phyloP scores from a whole-genome alignment of 30 jellyfish, hydroid and myxozoan genomes.

The Turritopsis rubra region DNA sequence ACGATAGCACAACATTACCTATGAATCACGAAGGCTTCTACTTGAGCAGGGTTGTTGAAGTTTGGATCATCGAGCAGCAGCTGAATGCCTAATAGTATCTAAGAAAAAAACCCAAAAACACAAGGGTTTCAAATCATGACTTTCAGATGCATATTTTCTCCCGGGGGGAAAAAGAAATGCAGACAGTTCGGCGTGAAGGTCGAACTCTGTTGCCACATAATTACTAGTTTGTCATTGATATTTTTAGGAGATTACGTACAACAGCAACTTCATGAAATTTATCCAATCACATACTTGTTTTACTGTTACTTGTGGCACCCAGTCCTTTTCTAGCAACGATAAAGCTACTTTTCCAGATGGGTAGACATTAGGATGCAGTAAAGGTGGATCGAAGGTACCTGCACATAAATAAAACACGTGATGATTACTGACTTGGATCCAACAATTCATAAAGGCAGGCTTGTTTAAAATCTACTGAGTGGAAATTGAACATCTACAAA shows the following conservation, averaged over 20 bases:
- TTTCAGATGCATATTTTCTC: too few species aligned
- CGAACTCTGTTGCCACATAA: too few species aligned
- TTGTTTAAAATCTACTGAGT: too few species aligned
- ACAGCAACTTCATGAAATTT: background rate
- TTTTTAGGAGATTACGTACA: background rate
- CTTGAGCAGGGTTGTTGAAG: conserved; percentile 91
- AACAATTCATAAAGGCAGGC: too few species aligned
- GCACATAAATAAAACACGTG: background rate
- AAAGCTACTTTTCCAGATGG: conserved; percentile 81
- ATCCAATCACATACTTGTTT: conserved; percentile 44
- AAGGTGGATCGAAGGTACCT: conserved; percentile 78
- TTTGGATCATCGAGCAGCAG: conserved; percentile 76
- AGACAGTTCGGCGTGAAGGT: too few species aligned
- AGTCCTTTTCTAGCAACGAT: conserved; percentile 55
- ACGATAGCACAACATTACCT: conserved; percentile 50
- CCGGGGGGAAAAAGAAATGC: too few species aligned
- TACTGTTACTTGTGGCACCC: conserved; percentile 85
- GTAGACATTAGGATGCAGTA: conserved; percentile 78
- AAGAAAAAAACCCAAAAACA: background rate
- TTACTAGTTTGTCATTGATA: too few species aligned
- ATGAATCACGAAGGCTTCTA: conserved; percentile 80
- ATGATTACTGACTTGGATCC: too few species aligned
- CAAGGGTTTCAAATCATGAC: too few species aligned
- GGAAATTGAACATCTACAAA: too few species aligned
- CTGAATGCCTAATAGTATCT: conserved; percentile 62